Base-by-base conservation (phyloP, 2,888 invertebrate species). In the Dicranocentrus wangi region DNA sequence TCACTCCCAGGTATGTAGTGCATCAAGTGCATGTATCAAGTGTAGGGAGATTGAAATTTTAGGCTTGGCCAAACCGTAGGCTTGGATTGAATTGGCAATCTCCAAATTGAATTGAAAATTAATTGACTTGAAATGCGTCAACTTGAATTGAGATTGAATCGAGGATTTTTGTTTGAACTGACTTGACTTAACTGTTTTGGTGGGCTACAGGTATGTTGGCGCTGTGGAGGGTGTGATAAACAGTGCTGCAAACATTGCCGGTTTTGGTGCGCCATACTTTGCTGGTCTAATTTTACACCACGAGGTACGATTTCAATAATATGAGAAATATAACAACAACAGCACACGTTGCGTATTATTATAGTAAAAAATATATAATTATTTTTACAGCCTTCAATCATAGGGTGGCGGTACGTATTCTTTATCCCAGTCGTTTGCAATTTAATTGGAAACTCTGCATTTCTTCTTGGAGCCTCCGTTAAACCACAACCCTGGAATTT, bases 381-480 rank as follows among this genome's bases (percentile, higher is more conserved):
- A 61, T 47, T 47, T 17, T 75, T 70, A 13, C 83, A 87, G 87
- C 86, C 87, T 51, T 86, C 87, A 15, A 87, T 93, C 7, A 88
- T 88, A 21, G 92, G 94, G 89, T 95, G 95, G 95, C 90, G 93
- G 23, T 87, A 91, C 0, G 94, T 95, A 0, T 95, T 95, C 88
- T 94, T 95, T 93, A 92, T 95, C 42, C 92, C 94, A 55, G 90
- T 94, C 5, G 92, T 87, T 0, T 91, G 95, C 1, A 91, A 95
- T 81, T 88, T 92, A 0, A 81, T 91, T 0, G 93, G 94, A 0
- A 94, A 94, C 87, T 32, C 93, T 0, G 87, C 94, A 3, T 95
- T 93, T 88, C 86, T 93, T 1, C 69, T 93, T 2, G 93, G 92
- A 88, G 94, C 93, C 0, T 92, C 93, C 83, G 95, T 93, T 0